Base-by-base conservation (phyloP, 2,797 vertebrate genomes). In the Rhinella marina region DNA sequence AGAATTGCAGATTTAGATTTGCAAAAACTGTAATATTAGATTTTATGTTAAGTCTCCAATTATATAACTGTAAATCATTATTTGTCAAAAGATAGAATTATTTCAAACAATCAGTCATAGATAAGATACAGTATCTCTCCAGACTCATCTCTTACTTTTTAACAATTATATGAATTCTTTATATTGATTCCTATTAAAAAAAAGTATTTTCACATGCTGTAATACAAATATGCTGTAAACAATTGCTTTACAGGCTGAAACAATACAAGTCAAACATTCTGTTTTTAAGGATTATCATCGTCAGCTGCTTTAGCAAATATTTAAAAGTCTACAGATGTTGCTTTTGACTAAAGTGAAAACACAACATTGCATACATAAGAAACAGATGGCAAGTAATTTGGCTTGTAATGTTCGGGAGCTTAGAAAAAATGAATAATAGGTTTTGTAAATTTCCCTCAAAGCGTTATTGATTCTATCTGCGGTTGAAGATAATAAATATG, bases 261-360 rank as follows among this genome's bases (percentile, higher is more conserved):
- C 52, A 68, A 70, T 68, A 72, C 73, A 52, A 82, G 52, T 86
- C 41, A 79, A 70, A 78, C 62, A 86, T 78, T 72, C 83, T 73
- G 70, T 82, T 83, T 59, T 83, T 79, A 72, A 70, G 84, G 72
- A 89, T 82, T 89, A 81, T 73, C 21, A 86, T 52, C 52, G 83
- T 86, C 73, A 79, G 62, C 52, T 86, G 81, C 80, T 79, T 81
- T 84, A 79, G 84, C 72, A 86, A 89, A 89, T 89, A 89, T 89
- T 89, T 89, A 89, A 80, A 89, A 89, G 81, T 64, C 64, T 83
- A 70, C 84, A 89, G 88, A 89, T 89, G 88, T 89, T 89, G 81
- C 85, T 84, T 86, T 89, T 89, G 84, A 81, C 80, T 86, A 86
- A 86, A 89, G 78, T 84, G 79, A 86, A 89, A 89, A 89, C 81